Evolutionary conservation across 2,888 invertebrate species (phyloP).

Genomic region (Microctonus hyperodae): DNA sequence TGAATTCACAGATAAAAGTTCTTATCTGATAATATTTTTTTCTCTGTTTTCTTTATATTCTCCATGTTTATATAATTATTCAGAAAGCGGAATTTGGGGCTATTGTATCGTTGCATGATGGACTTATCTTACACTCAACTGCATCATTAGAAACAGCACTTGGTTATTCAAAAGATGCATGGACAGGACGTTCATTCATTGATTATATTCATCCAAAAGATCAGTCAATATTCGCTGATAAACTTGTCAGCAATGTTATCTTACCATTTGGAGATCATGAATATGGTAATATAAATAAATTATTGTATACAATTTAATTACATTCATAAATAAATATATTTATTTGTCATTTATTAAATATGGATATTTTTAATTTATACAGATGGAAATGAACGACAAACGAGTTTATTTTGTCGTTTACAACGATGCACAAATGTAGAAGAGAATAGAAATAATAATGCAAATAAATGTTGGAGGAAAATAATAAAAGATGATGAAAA

Average conservation of each 20-base stretch:
- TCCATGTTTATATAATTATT: conserved; percentile 25
- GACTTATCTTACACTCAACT: conserved; percentile 80
- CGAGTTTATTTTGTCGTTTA: conserved; percentile 70
- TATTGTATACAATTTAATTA: not conserved
- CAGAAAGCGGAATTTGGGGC: conserved; percentile 78
- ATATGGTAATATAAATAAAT: conserved; percentile 46
- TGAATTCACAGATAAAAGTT: not conserved
- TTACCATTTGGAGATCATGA: conserved; percentile 67
- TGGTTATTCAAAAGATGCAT: conserved; percentile 84
- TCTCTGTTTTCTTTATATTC: not conserved
- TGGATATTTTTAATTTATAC: conserved; percentile 1
- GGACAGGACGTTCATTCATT: conserved; percentile 85
- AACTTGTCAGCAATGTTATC: conserved; percentile 74
- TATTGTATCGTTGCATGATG: conserved; percentile 84
- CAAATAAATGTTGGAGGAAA: conserved; percentile 57
- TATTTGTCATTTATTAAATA: conserved; percentile 3
- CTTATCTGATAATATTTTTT: not conserved
- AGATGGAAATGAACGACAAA: conserved; percentile 44
- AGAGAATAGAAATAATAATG: conserved; percentile 53
- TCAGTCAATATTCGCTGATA: conserved; percentile 76
- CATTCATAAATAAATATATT: not conserved
- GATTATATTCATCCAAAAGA: conserved; percentile 86
- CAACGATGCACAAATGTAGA: conserved; percentile 67
- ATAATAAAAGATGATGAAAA: conserved; percentile 52
- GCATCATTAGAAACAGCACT: conserved; percentile 72